Conservation (phyloP, 1,140 invertebrate species). For the Calliphora vicina region DNA sequence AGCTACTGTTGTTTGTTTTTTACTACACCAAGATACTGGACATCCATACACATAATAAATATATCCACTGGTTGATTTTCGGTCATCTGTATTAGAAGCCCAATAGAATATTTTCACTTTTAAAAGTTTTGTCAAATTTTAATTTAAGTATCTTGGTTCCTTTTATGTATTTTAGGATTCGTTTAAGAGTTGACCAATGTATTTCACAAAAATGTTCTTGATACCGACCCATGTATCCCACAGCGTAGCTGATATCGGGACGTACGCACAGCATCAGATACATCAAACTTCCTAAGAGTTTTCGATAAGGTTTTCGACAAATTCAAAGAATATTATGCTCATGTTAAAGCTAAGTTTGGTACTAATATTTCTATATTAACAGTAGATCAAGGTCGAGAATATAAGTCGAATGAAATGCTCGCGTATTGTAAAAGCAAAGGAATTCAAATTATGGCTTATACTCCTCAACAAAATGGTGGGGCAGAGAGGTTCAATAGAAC, state of each 20-base stretch:
- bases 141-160: background rate
- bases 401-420: too few species aligned
- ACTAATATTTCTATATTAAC: too few species aligned
- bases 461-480: too few species aligned
- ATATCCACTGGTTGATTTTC: background rate
- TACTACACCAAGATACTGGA: constrained; percentile 4
- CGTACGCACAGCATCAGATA: background rate
- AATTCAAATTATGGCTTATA: too few species aligned
- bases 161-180: background rate
- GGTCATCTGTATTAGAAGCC: background rate
- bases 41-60: background rate
- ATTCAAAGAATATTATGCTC: too few species aligned
- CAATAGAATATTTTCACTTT: background rate
- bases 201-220: background rate
- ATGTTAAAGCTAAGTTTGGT: too few species aligned
- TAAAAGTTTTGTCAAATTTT: background rate
- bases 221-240: background rate
- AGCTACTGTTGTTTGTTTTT: background rate
- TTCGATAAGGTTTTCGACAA: too few species aligned
- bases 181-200: background rate
- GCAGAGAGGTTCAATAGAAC: too few species aligned
- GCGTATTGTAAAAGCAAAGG: too few species aligned
- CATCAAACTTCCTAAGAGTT: background rate
- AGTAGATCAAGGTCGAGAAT: too few species aligned
- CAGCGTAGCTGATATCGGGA: background rate